phyloP scores from a whole-genome alignment of 2,888 invertebrate genomes.

The Nysson spinosus region DNA sequence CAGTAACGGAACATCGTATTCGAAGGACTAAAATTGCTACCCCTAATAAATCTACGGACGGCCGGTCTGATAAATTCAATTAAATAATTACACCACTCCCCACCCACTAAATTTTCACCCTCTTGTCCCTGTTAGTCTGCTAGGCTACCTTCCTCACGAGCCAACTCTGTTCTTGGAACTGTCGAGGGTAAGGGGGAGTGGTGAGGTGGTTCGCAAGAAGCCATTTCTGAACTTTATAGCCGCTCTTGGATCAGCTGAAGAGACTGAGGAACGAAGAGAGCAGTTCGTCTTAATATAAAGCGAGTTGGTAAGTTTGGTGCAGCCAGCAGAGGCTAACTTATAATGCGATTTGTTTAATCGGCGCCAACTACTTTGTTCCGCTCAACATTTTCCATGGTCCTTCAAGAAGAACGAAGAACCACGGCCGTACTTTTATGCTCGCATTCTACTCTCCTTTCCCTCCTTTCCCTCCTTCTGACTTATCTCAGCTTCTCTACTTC shows the following conservation, averaged over 20 bases:
- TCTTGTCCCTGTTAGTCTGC: conserved; percentile 10
- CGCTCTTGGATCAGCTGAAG: conserved; percentile 68
- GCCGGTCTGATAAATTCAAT: conserved; percentile 72
- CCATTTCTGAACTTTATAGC: conserved; percentile 75
- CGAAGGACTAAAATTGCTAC: conserved; percentile 63
- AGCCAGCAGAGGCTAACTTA: conserved; percentile 74
- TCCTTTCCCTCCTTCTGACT: conserved; percentile 8
- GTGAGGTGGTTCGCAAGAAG: no score
- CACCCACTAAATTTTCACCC: not conserved
- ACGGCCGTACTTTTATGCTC: conserved; percentile 29
- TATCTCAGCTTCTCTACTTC: not conserved
- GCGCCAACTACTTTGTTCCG: conserved; percentile 75
- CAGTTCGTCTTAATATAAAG: conserved; percentile 76
- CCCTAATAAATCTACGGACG: conserved; percentile 68
- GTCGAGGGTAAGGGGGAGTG: conserved; percentile 26
- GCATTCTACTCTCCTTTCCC: conserved; percentile 13
- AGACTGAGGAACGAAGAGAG: conserved; percentile 52
- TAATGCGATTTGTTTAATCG: conserved; percentile 78
- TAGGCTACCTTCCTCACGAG: conserved; percentile 13
- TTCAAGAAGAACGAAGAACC: conserved; percentile 48
- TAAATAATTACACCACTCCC: conserved; percentile 72
- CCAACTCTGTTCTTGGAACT: conserved; percentile 31
- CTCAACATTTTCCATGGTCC: conserved; percentile 60
- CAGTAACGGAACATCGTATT: conserved; percentile 47
- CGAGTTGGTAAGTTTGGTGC: conserved; percentile 73